Evolutionary conservation across 2,797 vertebrate species (phyloP).

Genomic region (Leptatherina wallacei): DNA sequence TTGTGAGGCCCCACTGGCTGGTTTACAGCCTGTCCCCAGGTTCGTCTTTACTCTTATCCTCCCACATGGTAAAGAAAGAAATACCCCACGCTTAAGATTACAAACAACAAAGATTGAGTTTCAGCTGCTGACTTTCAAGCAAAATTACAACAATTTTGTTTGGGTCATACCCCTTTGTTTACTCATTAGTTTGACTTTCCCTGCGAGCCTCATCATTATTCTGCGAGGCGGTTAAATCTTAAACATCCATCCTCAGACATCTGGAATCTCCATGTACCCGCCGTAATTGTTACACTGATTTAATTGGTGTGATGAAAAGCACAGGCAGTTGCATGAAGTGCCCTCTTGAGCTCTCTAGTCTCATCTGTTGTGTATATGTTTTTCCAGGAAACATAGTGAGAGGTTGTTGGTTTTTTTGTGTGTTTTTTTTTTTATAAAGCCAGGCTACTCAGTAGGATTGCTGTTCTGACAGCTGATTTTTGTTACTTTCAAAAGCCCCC

Average conservation of each 20-base stretch:
- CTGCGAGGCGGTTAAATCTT: constrained; percentile 47
- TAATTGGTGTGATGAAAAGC: constrained; percentile 33
- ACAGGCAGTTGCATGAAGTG: constrained; percentile 32
- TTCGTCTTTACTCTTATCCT: constrained; percentile 62
- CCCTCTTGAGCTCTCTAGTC: constrained; percentile 23
- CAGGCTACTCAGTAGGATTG: constrained; percentile 31
- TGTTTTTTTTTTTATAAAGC: constrained; percentile 32
- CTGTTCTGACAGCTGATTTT: constrained; percentile 61
- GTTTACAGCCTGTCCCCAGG: constrained; percentile 66
- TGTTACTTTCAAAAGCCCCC: constrained; percentile 61
- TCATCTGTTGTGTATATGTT: constrained; percentile 42
- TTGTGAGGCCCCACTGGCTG: constrained; percentile 26
- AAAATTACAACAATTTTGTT: constrained; percentile 42
- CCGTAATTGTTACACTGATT: constrained; percentile 42
- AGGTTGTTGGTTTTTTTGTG: constrained; percentile 12
- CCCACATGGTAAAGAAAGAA: constrained; percentile 67
- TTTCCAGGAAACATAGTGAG: constrained; percentile 42
- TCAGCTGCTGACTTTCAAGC: constrained; percentile 30
- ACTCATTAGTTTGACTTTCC: constrained; percentile 47
- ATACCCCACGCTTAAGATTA: constrained; percentile 46
- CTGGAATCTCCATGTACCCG: constrained; percentile 57
- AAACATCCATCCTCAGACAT: constrained; percentile 57
- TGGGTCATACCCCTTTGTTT: constrained; percentile 37
- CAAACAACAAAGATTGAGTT: constrained; percentile 45
- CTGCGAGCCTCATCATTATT: constrained; percentile 52